phyloP scores from a whole-genome alignment of 92 coral and sea anemone genomes.

The Phymanthus crucifer region DNA sequence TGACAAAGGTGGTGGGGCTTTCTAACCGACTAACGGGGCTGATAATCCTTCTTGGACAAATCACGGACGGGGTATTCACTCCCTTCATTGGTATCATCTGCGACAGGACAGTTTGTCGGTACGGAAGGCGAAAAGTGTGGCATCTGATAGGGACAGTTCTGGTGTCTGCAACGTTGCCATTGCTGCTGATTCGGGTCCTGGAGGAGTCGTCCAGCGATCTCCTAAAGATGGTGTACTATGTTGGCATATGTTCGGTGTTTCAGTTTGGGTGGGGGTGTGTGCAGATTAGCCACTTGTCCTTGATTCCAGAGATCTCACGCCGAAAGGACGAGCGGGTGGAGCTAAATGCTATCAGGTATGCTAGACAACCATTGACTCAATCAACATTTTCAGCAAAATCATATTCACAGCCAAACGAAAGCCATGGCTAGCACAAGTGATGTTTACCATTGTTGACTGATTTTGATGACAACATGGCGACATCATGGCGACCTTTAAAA shows the following conservation, averaged over 20 bases:
- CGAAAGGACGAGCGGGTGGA: constrained; percentile 58
- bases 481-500: too few relatives aligned
- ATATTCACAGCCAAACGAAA: too few relatives aligned
- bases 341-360: constrained; percentile 59
- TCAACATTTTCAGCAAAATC: too few relatives aligned
- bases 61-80: constrained; percentile 51
- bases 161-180: constrained; percentile 36
- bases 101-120: constrained; percentile 59
- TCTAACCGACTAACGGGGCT: constrained; percentile 56
- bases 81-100: constrained; percentile 55
- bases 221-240: constrained; percentile 52
- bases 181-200: constrained; percentile 40
- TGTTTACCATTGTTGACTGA: too few relatives aligned
- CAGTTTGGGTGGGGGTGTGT: constrained; percentile 72
- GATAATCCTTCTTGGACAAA: constrained; percentile 54
- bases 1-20: constrained; percentile 46
- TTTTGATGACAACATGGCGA: too few relatives aligned
- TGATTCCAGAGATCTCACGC: constrained; percentile 62
- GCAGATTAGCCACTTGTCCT: constrained; percentile 60
- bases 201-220: constrained; percentile 4
- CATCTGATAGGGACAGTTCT: constrained; percentile 47
- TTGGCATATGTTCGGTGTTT: constrained; percentile 48
- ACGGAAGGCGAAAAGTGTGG: constrained; percentile 64
- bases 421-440: too few relatives aligned
- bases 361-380: background rate